Base-by-base conservation (phyloP, 2,888 invertebrate genomes). In the Yponomeuta sedellus region DNA sequence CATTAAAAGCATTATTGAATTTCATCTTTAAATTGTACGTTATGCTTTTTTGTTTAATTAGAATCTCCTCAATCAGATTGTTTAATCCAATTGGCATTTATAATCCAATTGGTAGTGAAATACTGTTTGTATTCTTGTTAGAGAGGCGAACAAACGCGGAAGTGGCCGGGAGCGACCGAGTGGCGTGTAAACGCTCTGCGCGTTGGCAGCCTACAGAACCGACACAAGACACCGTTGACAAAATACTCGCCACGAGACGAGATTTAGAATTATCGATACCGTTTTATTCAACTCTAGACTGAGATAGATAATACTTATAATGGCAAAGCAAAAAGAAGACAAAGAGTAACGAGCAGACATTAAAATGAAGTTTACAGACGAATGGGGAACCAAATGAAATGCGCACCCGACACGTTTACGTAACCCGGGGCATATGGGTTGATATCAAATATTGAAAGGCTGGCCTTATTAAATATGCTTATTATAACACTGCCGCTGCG, bases 391-490 rank as follows among this genome's bases (percentile, higher is more conserved):
- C n/a, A 62, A 62, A 16, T 34, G 62, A 19, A 62, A 62, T 19
- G 12, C 62, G 19, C 62, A 62, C 34, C 59, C 12, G 20, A 12
- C 11, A 25, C 59, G 22, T 59, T 22, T 59, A 59, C 59, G 22
- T 39, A 34, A 19, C 79, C 78, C 71, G 78, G 72, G 78, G 80
- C 85, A 85, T 81, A 83, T 82, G 83, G 75, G 73, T 78, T 75
- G 77, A 79, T 80, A 78, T 81, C 75, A 82, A 84, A 84, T 85
- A 85, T 83, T 80, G 79, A 80, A 84, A 80, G 79, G 72, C 75
- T 52, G 71, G 72, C 73, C 80, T 80, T 79, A 82, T 83, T 84
- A 83, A 83, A 83, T 82, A 85, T 81, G 79, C 78, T 82, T 75
- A n/a, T n/a, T n/a, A 81, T 79, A 82, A 79, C 81, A 80, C 75